Base-by-base conservation (phyloP, 2,888 invertebrate species). In the Hipparchia semele region DNA sequence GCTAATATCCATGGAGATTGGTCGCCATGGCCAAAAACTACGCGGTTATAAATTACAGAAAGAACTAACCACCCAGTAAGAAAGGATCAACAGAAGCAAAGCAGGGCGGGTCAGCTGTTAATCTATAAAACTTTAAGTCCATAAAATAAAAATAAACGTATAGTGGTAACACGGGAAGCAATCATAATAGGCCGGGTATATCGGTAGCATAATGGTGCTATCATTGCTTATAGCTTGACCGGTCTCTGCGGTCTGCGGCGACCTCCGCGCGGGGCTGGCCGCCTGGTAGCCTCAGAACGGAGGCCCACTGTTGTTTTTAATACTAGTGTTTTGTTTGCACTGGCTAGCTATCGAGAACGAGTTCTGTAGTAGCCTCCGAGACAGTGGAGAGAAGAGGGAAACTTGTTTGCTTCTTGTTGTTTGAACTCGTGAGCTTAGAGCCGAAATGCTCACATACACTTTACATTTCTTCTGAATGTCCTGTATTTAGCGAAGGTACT, bases 181-280 rank as follows among this genome's bases (percentile, higher is more conserved):
- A 86, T 92, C 89, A 90, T 91, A 92, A 86, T 81, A 84, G 79
- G 89, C 92, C 91, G 87, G 92, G 93, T 87, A 94, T 92, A 93
- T 93, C 84, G 86, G 82, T 89, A 85, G 90, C 58, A 13, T 58
- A 58, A 13, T 13, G 51, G 39, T 51, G 13, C 46, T 53, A 56
- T 54, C 56, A 33, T 53, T 33, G 60, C 60, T 60, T 60, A 33
- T 53, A 39, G 60, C 60, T 60, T 60, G 60, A 39, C 23, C n/a
- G 54, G 54, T 54, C 23, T 39, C 8, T 87, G 88, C 90, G 88
- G 90, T 88, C 87, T 86, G 86, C 84, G 79, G 72, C 75, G 86
- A 88, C 90, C 88, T 86, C 87, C 85, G 79, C 84, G 80, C 81
- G 75, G 80, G 81, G 76, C 87, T 92, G 89, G 76, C 78, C 82